Percentiles rank a stretch among this genome's conserved stretches.
These are phyloP conservation scores for Reinhardtius hippoglossoides DNA, from an alignment of 2,113 vertebrate genomes.

Conservation along the genomic window DNA sequence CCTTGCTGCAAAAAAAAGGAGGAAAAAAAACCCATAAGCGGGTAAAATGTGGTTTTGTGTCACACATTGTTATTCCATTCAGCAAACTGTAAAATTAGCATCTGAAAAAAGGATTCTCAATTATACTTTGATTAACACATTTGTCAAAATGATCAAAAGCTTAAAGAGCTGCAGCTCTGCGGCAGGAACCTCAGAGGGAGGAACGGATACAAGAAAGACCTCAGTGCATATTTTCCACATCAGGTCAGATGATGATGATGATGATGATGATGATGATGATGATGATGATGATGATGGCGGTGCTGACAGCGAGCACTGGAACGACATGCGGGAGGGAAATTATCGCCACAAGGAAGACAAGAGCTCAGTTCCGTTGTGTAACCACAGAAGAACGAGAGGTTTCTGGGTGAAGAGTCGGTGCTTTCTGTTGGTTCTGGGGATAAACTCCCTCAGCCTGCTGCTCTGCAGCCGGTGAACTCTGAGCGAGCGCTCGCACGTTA, in stretches of 20 bases:
- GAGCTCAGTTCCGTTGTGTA: slow-evolving; percentile 28
- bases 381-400: not conserved
- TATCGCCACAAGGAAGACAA: slow-evolving; percentile 38
- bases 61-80: slow-evolving; percentile 26
- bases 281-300: slow-evolving; percentile 19
- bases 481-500: slow-evolving; percentile 26
- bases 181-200: slow-evolving; percentile 18
- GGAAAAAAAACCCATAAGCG: slow-evolving; percentile 9
- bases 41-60: slow-evolving; percentile 29
- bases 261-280: slow-evolving; percentile 46
- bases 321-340: slow-evolving; percentile 17
- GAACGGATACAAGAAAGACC: slow-evolving; percentile 16
- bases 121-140: slow-evolving; percentile 47
- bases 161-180: slow-evolving; percentile 16
- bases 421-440: slow-evolving; percentile 24
- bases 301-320: slow-evolving; percentile 19
- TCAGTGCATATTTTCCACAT: slow-evolving; percentile 54
- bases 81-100: slow-evolving; percentile 26
- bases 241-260: slow-evolving; percentile 54
- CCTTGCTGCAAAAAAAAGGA: slow-evolving; percentile 37
- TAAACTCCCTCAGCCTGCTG: slow-evolving; percentile 34
- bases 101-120: slow-evolving; percentile 17
- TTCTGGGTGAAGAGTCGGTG: slow-evolving; percentile 16
- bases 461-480: slow-evolving; percentile 41
- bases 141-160: slow-evolving; percentile 32